phyloP scores from a whole-genome alignment of 2,888 invertebrate genomes.

The Heliconius ismenius region DNA sequence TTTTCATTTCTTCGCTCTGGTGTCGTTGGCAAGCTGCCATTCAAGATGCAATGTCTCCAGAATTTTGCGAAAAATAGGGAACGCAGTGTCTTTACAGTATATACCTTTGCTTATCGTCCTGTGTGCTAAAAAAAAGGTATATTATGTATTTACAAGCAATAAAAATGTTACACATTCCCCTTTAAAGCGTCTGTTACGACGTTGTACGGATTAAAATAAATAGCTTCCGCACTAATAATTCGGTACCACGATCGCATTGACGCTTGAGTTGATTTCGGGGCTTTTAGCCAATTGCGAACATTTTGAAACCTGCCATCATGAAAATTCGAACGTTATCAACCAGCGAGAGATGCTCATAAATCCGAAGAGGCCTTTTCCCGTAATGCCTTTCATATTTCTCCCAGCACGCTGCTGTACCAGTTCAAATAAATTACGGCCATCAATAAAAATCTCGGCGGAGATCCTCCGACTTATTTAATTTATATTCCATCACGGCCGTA shows the following conservation, averaged over 20 bases:
- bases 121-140: no score
- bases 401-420: conserved; percentile 73
- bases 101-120: no score
- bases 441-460: conserved; percentile 79
- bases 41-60: no score
- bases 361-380: conserved; percentile 27
- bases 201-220: conserved; percentile 46
- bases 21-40: no score
- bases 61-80: no score
- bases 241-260: conserved; percentile 44
- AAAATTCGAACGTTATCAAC: conserved; percentile 25
- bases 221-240: conserved; percentile 49
- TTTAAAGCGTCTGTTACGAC: conserved; percentile 35
- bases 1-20: no score
- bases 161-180: conserved; percentile 33
- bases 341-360: conserved; percentile 61
- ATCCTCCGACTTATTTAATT: conserved; percentile 80
- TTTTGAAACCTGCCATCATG: conserved; percentile 52
- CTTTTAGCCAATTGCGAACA: conserved; percentile 62
- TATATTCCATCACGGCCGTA: conserved; percentile 77
- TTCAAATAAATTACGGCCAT: conserved; percentile 80
- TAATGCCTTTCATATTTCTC: conserved; percentile 44
- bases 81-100: no score
- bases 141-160: conserved; percentile 1
- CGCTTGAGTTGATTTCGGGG: conserved; percentile 54